These are phyloP conservation scores for Morbakka virulenta DNA, from an alignment of 30 jellyfish, hydroid and myxozoan species.

Conservation along the genomic window DNA sequence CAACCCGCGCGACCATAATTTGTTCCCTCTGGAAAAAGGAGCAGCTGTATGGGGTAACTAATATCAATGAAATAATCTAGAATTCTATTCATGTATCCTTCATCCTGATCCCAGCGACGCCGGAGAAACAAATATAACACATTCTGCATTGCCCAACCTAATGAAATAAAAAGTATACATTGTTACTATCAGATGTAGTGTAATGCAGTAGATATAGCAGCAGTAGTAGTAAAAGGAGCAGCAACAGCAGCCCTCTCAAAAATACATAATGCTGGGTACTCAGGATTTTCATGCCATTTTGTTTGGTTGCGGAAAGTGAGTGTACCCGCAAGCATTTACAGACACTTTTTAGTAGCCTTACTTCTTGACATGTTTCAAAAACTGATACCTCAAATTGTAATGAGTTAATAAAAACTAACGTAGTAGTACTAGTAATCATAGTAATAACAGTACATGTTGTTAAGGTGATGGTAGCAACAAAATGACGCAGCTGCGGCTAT, in stretches of 20 bases:
- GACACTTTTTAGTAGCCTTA: no score
- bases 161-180: neutral
- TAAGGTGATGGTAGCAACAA: no score
- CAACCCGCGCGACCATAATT: conserved; percentile 61
- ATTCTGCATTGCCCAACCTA: conserved; percentile 96
- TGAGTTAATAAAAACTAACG: no score
- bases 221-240: neutral
- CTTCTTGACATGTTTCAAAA: no score
- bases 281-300: no score
- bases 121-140: conserved; percentile 64
- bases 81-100: conserved; percentile 50
- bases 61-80: conserved; percentile 71
- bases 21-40: conserved; percentile 93
- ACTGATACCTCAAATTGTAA: no score
- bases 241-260: neutral
- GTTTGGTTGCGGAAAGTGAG: no score
- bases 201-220: neutral
- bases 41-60: conserved; percentile 77
- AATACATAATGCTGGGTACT: no score
- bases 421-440: no score
- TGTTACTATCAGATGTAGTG: neutral
- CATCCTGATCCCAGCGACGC: conserved; percentile 92
- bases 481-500: no score
- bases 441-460: no score
- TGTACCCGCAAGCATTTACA: no score